Percentiles rank a stretch among this genome's conserved stretches.
Evolutionary conservation across 1,140 invertebrate genomes (phyloP).

Genomic region (Drosophila ficusphila): DNA sequence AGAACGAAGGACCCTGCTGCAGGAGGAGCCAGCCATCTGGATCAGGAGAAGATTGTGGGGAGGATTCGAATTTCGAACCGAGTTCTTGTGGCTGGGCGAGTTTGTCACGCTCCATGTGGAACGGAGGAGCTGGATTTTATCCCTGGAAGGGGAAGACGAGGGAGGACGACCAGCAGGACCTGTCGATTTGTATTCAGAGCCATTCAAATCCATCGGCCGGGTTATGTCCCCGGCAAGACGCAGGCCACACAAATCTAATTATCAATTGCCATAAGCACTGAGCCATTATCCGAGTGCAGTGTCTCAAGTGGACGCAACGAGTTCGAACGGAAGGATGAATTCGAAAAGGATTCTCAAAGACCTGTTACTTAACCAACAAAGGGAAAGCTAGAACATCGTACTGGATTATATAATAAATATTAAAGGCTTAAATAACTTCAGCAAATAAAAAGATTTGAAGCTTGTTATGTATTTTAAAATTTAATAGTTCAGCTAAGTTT

Average conservation of each 20-base stretch:
- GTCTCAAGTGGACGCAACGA: conserved; percentile 13
- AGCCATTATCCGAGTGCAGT: background rate
- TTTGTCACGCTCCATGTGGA: conserved; percentile 30
- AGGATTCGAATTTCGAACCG: too few relatives aligned
- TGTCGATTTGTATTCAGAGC: conserved; percentile 33
- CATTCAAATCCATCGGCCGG: background rate
- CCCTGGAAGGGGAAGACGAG: too few relatives aligned
- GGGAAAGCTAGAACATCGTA: too few relatives aligned
- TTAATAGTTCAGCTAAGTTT: too few relatives aligned
- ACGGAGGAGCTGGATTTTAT: too few relatives aligned
- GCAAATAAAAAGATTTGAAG: too few relatives aligned
- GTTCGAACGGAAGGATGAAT: background rate
- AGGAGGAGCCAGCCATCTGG: conserved; percentile 21
- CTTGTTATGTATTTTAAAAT: too few relatives aligned
- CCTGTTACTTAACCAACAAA: too few relatives aligned
- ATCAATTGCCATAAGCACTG: conserved; percentile 32
- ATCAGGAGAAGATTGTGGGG: conserved; percentile 22
- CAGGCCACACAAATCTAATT: conserved; percentile 31
- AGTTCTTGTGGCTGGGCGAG: conserved; percentile 6
- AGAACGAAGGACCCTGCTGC: background rate
- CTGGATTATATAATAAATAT: too few relatives aligned
- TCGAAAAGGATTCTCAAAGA: background rate
- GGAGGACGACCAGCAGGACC: conserved; percentile 9
- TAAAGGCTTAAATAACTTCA: too few relatives aligned
- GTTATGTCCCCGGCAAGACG: background rate